Evolutionary conservation across 1,140 invertebrate genomes (phyloP), one percentile per base, ranked within the genome.

Genomic region (Heliconius hermathena): DNA sequence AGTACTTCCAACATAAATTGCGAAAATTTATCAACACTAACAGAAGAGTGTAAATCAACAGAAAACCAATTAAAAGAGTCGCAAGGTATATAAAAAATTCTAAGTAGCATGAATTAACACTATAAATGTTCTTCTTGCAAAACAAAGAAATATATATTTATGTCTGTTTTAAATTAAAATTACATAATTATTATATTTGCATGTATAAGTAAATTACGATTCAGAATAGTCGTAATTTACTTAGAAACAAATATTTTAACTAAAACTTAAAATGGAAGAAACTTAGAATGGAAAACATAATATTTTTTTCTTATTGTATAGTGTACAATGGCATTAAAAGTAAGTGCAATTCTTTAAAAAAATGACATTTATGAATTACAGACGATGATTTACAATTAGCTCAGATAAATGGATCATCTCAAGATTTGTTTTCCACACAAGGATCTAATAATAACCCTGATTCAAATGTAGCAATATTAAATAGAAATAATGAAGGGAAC

Each of bases 341-440:
- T 66, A 66, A 66, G 26, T 13, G 60, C 11, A 29, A 4, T 11
- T 26, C 22, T 9, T 36, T 36, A n/a, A 72, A 20, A 11, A 46
- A 26, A 33, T 0, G 5, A 76, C n/a, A 8, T 46, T 66, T 70
- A 75, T 81, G 73, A 73, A 52, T 89, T 90, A 52, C 83, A 94
- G 92, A 94, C 88, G 91, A 91, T 20, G 89, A 89, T 73, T 79
- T 94, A 71, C 91, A 90, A 60, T 77, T 91, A 52, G 91, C 89
- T 22, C 93, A 94, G 83, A 78, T 72, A 49, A 85, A 87, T 29
- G 87, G 87, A 82, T 88, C 86, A 16, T 92, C 91, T 26, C 89
- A 91, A 71, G 91, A 94, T 22, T 73, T 94, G 33, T 89, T 93
- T 74, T 82, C 84, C 33, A 91, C 88, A 70, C 91, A 90, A 87